Conservation (phyloP, 2,888 invertebrate genomes). For the Aspidiotus destructor region DNA sequence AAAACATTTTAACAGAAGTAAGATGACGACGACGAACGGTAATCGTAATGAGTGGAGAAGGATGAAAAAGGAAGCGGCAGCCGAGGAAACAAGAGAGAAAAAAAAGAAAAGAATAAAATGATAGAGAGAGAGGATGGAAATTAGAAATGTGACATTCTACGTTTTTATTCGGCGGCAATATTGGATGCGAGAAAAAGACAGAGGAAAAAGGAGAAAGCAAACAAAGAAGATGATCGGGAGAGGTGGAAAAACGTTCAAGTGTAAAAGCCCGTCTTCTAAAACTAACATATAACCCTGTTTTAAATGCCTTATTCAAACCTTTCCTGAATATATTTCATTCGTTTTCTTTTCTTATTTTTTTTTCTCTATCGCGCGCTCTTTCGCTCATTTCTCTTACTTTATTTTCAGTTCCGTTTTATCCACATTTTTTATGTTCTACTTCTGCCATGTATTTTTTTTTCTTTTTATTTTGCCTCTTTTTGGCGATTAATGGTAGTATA, state of each 20-base stretch:
- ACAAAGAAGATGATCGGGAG: slow-evolving; percentile 27
- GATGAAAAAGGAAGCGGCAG: slow-evolving; percentile 14
- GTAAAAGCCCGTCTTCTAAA: slow-evolving; percentile 31
- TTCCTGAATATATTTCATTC: slow-evolving; percentile 30
- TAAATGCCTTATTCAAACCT: slow-evolving; percentile 33
- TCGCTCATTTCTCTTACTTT: not conserved
- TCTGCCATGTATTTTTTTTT: slow-evolving; percentile 6
- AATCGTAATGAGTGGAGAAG: slow-evolving; percentile 29
- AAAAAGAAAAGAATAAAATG: slow-evolving; percentile 29
- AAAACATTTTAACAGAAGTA: slow-evolving; percentile 37
- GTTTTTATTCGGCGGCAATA: slow-evolving; percentile 29
- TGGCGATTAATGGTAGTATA: slow-evolving; percentile 9
- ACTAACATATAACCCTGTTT: slow-evolving; percentile 32
- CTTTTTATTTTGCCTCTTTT: not conserved
- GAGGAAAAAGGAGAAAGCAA: slow-evolving; percentile 24
- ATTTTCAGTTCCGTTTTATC: slow-evolving; percentile 14
- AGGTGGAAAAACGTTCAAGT: slow-evolving; percentile 27
- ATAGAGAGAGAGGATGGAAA: slow-evolving; percentile 36
- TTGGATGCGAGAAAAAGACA: slow-evolving; percentile 12
- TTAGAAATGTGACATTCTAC: slow-evolving; percentile 36
- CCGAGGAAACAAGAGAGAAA: slow-evolving; percentile 34
- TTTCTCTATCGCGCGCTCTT: slow-evolving; percentile 5
- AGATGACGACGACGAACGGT: slow-evolving; percentile 33
- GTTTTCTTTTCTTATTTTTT: slow-evolving; percentile 19
- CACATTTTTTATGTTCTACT: slow-evolving; percentile 27